These are phyloP conservation scores for Perca schrenkii DNA, from an alignment of 2,113 vertebrate species.

Conservation along the genomic window DNA sequence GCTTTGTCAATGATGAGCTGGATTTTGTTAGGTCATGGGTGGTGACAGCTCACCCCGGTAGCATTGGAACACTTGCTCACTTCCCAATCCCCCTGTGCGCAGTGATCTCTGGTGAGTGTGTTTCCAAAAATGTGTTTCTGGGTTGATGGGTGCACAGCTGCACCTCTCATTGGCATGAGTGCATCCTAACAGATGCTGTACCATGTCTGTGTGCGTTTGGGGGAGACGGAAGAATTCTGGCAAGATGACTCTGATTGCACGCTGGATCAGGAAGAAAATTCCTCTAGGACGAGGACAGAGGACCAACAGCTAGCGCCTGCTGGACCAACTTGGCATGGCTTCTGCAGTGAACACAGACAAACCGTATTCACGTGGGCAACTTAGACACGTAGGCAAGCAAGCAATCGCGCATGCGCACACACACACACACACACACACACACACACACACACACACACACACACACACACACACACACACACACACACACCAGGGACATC, in stretches of 20 bases:
- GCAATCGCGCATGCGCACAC: too few relatives aligned
- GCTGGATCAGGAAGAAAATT: conserved; percentile 79
- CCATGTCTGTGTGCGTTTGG: conserved; percentile 44
- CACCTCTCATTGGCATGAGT: conserved; percentile 41
- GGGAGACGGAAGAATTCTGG: conserved; percentile 63
- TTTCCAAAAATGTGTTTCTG: conserved; percentile 41
- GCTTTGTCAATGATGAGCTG: conserved; percentile 36
- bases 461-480: conserved; percentile 1
- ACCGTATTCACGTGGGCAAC: conserved; percentile 6
- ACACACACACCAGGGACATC: conserved; percentile 9
- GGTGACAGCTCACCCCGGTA: conserved; percentile 56
- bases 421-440: not conserved
- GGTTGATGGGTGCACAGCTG: conserved; percentile 70
- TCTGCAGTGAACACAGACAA: conserved; percentile 28
- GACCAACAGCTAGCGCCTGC: conserved; percentile 38
- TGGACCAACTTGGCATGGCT: conserved; percentile 39
- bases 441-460: conserved; percentile 16
- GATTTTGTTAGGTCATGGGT: conserved; percentile 54
- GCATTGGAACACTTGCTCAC: conserved; percentile 36
- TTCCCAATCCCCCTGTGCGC: conserved; percentile 16
- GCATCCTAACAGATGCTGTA: conserved; percentile 62
- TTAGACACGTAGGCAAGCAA: not conserved
- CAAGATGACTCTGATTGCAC: conserved; percentile 78
- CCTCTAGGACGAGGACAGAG: conserved; percentile 58
- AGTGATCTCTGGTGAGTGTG: conserved; percentile 26